Base-by-base conservation (phyloP, 2,797 vertebrate genomes). In the Picus viridis region DNA sequence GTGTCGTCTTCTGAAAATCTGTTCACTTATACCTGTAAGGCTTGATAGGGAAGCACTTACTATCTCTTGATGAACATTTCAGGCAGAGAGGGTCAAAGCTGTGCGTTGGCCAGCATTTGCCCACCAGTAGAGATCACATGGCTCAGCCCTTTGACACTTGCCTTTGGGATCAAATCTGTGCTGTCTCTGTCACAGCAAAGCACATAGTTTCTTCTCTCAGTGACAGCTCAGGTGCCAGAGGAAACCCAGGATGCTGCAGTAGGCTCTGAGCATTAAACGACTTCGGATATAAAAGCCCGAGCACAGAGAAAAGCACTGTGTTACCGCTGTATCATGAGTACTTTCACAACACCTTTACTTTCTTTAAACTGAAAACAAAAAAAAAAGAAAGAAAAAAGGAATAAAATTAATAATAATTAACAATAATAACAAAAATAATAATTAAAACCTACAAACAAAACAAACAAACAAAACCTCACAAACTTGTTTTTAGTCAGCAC, bases 31-130 rank as follows among this genome's bases (percentile, higher is more conserved):
- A 4, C 36, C 32, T 47, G 9, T 51, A 77, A 59, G n/a, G 17
- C 41, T 82, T 73, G 5, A 27, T 56, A 51, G 17, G 18, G 23
- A 88, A 30, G 47, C 45, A n/a, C 6, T n/a, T 29, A 5, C 19
- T 59, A 30, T 16, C 64, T 18, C 27, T 17, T 17, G n/a, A 24
- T 4, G 5, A 77, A 27, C 12, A 30, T 68, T 61, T 49, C 34
- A 34, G 45, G 43, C 62, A 86, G 49, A 58, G 56, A 58, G 49
- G 41, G 29, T 12, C 12, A 45, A 61, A 79, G 16, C 53, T 16
- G 3, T 2, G 1, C 16, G 5, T 29, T 2, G 1, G 6, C 16
- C 27, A 10, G 16, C 0, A 1, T 87, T 53, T 86, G 65, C 20
- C 36, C 54, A 24, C 30, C 26, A 32, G 7, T 6, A 39, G 3